Evolutionary conservation across 2,797 vertebrate species (phyloP).

Genomic region (Cheirogaleus major): DNA sequence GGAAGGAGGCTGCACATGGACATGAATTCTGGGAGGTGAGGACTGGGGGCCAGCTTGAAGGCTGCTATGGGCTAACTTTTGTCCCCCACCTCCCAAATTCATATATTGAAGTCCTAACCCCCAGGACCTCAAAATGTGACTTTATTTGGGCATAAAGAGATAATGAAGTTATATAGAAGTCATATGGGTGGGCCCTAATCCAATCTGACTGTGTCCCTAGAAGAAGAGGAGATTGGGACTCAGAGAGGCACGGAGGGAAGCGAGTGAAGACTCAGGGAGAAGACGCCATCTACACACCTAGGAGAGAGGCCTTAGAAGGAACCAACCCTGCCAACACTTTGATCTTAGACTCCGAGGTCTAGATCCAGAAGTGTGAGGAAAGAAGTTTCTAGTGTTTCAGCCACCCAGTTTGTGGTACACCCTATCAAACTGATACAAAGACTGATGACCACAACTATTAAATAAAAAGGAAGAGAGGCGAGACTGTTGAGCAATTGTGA

Average conservation of each 20-base stretch:
- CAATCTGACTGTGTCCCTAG: not conserved
- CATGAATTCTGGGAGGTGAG: not conserved
- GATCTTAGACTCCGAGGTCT: not conserved
- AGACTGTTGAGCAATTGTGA: not conserved
- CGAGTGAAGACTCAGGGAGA: not conserved
- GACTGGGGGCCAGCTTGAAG: not conserved
- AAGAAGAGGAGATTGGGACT: not conserved
- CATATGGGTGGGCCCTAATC: not conserved
- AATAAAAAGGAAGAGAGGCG: not conserved
- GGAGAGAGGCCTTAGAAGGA: not conserved
- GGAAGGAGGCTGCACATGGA: not conserved
- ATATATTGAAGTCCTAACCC: not conserved
- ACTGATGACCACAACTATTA: too few relatives aligned
- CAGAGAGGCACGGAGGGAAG: not conserved
- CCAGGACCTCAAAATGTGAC: not conserved
- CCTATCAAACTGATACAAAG: not conserved
- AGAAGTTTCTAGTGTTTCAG: not conserved
- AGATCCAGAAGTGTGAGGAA: not conserved
- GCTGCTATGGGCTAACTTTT: not conserved
- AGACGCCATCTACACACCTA: not conserved
- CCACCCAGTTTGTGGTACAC: not conserved
- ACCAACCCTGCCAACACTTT: not conserved
- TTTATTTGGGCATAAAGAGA: not conserved
- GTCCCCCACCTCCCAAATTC: not conserved
- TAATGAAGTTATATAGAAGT: not conserved